Base-by-base conservation (phyloP, 2,113 vertebrate genomes). In the Lampris incognitus region DNA sequence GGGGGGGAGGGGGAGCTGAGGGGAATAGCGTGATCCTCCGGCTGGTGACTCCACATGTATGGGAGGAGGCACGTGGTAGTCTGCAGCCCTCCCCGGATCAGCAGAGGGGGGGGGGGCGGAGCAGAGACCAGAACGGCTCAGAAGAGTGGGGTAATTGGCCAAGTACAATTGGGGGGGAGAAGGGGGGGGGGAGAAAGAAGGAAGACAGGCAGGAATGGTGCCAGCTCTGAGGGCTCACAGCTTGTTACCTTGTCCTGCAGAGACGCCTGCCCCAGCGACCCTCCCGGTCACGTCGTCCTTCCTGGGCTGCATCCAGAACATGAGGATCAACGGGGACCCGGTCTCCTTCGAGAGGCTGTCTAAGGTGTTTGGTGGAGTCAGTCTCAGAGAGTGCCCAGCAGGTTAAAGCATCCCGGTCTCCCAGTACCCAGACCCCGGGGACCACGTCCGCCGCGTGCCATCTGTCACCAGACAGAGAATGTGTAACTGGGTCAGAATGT, bases 231-330 rank as follows among this genome's bases (percentile, higher is more conserved):
- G 13, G 4, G 10, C 6, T 49, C n/a, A 49, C 10, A 1, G 24
- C 6, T 2, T 48, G 10, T 51, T 50, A 61, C 39, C 44, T 71
- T 67, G 37, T 78, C 9, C 77, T 67, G 69, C 78, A 79, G 88
- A 87, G 52, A 80, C 55, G 10, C 39, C 59, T 13, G 66, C 64
- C 67, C 6, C 71, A 74, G 54, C 42, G 0, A 79, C 40, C 40
- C 88, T 95, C 48, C 95, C 96, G 0, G 88, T 96, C 60, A 91
- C 88, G 24, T 90, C 92, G 0, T 91, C 95, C 7, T 97, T 95
- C 67, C 80, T 91, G 57, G 97, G 97, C 85, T 98, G 97, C 86
- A 92, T 99, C 80, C 92, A 88, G 88, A 93, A 95, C 76, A 82
- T 98, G 85, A 88, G 55, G 39, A 79, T 98, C 89, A 97, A 98